A percentile compares a stretch with the other conserved stretches of the same genome.
Evolutionary conservation across 2,888 invertebrate genomes (phyloP).

Genomic region (Ophion slaviceki): DNA sequence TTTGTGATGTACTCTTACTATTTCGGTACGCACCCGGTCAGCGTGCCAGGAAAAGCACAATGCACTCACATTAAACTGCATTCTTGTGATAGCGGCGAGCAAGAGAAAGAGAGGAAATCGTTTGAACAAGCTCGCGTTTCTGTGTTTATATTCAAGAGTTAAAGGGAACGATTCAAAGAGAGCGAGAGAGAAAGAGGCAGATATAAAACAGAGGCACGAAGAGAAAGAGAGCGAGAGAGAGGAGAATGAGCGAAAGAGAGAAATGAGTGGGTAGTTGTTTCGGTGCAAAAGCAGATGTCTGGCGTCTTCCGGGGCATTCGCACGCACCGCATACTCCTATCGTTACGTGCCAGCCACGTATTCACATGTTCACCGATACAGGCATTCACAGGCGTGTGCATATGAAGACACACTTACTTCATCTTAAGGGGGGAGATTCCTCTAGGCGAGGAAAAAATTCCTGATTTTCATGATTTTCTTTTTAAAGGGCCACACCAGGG

Average conservation of each 20-base stretch:
- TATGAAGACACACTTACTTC: background rate
- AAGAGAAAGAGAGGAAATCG: constrained; percentile 16
- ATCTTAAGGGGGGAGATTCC: background rate
- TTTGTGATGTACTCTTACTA: constrained; percentile 66
- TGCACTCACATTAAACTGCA: constrained; percentile 73
- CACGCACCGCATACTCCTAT: constrained; percentile 23
- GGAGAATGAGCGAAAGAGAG: constrained; percentile 11
- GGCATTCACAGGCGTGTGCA: background rate
- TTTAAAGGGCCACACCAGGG: too few relatives aligned
- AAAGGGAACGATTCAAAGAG: constrained; percentile 23
- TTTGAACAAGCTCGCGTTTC: constrained; percentile 16
- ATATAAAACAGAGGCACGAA: background rate
- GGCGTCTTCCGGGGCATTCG: constrained; percentile 58
- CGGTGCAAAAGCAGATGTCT: constrained; percentile 49
- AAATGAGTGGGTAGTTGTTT: constrained; percentile 56
- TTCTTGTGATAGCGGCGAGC: constrained; percentile 68
- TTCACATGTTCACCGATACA: background rate
- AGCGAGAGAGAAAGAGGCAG: constrained; percentile 20
- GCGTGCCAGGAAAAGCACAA: constrained; percentile 75
- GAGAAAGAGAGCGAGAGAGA: constrained; percentile 12
- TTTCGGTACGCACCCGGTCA: constrained; percentile 71
- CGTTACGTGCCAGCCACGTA: background rate
- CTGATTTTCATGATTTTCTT: too few relatives aligned
- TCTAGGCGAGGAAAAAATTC: too few relatives aligned
- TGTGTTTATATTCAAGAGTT: constrained; percentile 11